Evolutionary conservation across 2,797 vertebrate genomes (phyloP), one percentile per base, ranked within the genome.

Genomic region (Orientallactaga sibirica): DNA sequence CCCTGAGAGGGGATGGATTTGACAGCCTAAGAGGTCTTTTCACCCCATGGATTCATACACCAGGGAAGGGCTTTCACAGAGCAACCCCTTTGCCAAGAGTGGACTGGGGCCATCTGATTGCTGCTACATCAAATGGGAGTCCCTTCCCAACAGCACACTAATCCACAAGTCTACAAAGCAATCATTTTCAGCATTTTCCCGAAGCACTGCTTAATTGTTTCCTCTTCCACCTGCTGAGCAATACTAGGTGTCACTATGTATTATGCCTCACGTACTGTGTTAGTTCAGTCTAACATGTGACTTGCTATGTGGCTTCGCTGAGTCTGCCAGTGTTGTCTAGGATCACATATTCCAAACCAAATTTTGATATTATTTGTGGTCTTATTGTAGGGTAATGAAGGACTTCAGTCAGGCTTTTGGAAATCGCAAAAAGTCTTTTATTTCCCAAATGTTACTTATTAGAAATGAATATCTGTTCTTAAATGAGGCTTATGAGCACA

Each of bases 11-110:
- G 62, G n/a, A 78, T 12, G 55, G 79, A 78, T 67, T 4, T 86
- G 88, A 94, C 58, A 74, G 88, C 76, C 88, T 92, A 73, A 70
- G 82, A 86, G 58, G 7, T 86, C 90, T 94, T 88, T 88, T 74
- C 55, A 83, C 93, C 18, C 62, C 66, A 41, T 16, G 70, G 94
- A 90, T 93, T 81, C 88, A 81, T 78, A 94, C 89, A 84, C 75
- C 62, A 80, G 61, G 37, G 58, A 89, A 80, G 19, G 81, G 20
- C 55, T 78, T 92, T 87, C 89, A 75, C 29, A 77, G 33, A 71
- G 29, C 80, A 86, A 75, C 71, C 20, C 55, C 75, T 91, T 81
- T 43, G n/a, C 79, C 85, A 76, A 68, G 81, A 95, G 27, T 37
- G 29, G 4, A 3, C 58, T 86, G 90, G 93, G 88, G 92, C 43